Base-by-base conservation (phyloP, 2,113 vertebrate genomes). In the Solenodon paradoxus region DNA sequence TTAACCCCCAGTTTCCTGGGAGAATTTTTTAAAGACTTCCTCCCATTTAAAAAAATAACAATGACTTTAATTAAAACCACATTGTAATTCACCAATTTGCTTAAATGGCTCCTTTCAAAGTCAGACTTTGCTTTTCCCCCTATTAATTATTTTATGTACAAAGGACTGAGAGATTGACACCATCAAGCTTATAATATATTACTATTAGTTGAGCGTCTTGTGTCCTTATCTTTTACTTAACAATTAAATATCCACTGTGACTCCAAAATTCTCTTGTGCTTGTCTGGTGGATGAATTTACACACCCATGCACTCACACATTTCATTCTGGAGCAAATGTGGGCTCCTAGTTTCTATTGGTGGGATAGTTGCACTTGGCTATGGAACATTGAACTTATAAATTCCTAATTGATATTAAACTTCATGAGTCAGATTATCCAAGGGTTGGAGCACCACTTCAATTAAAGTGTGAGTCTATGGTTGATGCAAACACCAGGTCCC, bases 41-140 rank as follows among this genome's bases (percentile, higher is more conserved):
- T 40, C 3, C 28, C 20, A 49, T 49, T 42, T 92, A 74, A 45
- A 12, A n/a, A 75, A 75, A 30, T 78, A 66, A 79, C 66, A 26
- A 30, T 81, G 79, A 28, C 9, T 38, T 51, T 59, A 72, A 92
- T 90, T 78, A 93, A 84, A 96, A 47, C 49, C 45, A 64, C 20
- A 22, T 9, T 16, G 17, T 35, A 47, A 57, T 22, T 19, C 22
- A 63, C 11, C 49, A 64, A 77, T 32, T 19, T 19, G 71, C 11
- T 8, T 90, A 30, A 51, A 35, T 83, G 22, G 0, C 45, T 82
- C 20, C 17, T 24, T 2, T 55, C 3, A 35, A n/a, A 72, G 20
- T 16, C 69, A 1, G 26, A 78, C 45, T 49, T 30, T 6, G 7
- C 8, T 17, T 87, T 91, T 86, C 47, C 32, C 30, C 22, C 89